Base-by-base conservation (phyloP, 2,113 vertebrate species). In the Rhegmatorhina hoffmannsi region DNA sequence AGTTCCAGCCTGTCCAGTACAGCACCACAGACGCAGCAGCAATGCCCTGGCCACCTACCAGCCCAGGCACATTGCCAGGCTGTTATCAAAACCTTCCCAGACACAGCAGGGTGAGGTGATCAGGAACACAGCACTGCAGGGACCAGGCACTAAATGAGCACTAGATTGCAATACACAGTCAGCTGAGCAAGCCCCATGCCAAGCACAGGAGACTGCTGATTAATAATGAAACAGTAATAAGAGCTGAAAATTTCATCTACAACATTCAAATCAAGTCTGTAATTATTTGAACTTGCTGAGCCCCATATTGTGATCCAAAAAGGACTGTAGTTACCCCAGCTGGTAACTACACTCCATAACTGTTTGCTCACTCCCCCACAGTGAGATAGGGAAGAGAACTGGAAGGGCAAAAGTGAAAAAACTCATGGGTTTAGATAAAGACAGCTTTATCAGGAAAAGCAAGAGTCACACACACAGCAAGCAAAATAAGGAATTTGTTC, bases 11-110 rank as follows among this genome's bases (percentile, higher is more conserved):
- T 38, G 46, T 26, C n/a, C 55, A 40, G 29, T 46, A 40, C 16
- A 76, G 47, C 28, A 82, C 44, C 24, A 46, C 15, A 68, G 24
- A 20, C 5, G 31, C 13, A 76, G 25, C 47, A 47, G 70, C 55
- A 69, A 34, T 13, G 47, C 13, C 29, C n/a, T 60, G 70, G 79
- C 29, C n/a, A 40, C 17, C 47, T 34, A 47, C 70, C 55, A 83
- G 47, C 29, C 47, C 40, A 55, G 47, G 40, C 24, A 0, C 40
- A 69, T 26, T 0, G 0, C 60, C 60, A 63, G 40, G 55, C 63
- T 62, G 28, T 46, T 74, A 83, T 83, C 79, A 76, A 55, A 62
- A 34, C 0, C 0, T 23, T 76, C 28, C n/a, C 70, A 83, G 79
- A 11, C 70, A 55, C 40, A 62, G 55, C 13, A 47, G n/a, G 53